phyloP scores from a whole-genome alignment of 2,113 vertebrate genomes.

The Cnemophilus loriae region DNA sequence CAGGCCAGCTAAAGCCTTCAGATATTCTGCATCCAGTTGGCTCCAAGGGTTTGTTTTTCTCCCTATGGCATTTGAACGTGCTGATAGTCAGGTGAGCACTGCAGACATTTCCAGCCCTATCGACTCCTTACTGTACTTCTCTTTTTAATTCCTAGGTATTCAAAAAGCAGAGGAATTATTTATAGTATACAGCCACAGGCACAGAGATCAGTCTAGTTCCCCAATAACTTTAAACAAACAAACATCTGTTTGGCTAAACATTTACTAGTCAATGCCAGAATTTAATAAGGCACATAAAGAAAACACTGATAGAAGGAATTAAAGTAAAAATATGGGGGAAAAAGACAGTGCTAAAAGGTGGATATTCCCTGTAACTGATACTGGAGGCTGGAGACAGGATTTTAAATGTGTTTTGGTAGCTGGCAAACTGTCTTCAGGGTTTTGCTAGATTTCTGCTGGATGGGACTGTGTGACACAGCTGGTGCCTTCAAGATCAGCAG shows the following conservation, averaged over 20 bases:
- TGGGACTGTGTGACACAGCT: background rate
- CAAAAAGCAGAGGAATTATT: background rate
- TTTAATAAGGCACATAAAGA: background rate
- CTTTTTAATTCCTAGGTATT: background rate
- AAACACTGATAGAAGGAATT: background rate
- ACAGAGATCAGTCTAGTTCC: background rate
- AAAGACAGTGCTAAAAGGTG: background rate
- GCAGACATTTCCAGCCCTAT: background rate
- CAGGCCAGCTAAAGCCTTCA: slow-evolving; percentile 33
- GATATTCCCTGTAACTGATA: background rate
- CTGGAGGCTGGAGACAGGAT: background rate
- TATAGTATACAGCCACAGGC: background rate
- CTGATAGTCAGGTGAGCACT: background rate
- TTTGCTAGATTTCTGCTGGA: background rate
- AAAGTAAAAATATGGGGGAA: background rate
- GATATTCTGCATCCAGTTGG: slow-evolving; percentile 41
- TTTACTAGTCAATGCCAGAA: background rate
- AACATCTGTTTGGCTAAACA: slow-evolving; percentile 37
- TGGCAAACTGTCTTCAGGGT: background rate
- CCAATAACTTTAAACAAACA: background rate
- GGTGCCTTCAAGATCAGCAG: background rate
- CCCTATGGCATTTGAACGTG: background rate
- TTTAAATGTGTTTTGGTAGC: background rate
- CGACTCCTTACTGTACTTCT: background rate
- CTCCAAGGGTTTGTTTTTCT: slow-evolving; percentile 22